phyloP scores from a whole-genome alignment of 2,888 invertebrate genomes.

The Pseudeuparius sepicola region DNA sequence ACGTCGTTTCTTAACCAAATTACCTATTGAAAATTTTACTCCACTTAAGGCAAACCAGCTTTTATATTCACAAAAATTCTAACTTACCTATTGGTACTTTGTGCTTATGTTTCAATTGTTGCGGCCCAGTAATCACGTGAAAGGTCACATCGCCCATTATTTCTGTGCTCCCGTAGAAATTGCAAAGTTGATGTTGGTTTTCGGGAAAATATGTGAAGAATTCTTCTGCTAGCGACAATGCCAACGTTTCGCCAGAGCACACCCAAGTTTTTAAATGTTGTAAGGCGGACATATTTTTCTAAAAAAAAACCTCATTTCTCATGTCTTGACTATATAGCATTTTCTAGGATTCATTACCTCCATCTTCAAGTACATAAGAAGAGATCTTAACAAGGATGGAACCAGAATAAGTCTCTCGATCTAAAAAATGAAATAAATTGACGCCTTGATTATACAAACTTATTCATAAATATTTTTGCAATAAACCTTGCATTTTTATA shows the following conservation, averaged over 20 bases:
- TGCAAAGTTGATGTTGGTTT: constrained; percentile 58
- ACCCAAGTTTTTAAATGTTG: constrained; percentile 65
- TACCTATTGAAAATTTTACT: no score
- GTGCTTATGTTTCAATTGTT: constrained; percentile 50
- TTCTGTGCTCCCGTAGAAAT: constrained; percentile 88
- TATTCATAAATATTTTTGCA: no score
- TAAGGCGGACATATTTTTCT: constrained; percentile 44
- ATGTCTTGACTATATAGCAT: no score
- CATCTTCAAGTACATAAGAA: constrained; percentile 63
- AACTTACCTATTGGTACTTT: constrained; percentile 75
- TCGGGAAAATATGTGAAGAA: constrained; percentile 69
- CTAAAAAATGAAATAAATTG: constrained; percentile 38
- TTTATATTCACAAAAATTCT: no score
- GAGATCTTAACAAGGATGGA: constrained; percentile 69
- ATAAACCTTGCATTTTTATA: no score
- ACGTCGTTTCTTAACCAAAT: no score
- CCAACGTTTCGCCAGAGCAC: constrained; percentile 77
- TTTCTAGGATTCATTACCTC: no score
- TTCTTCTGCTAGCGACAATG: constrained; percentile 57
- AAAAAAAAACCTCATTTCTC: no score
- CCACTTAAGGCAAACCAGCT: no score
- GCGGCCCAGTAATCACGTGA: constrained; percentile 51
- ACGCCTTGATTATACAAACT: no score
- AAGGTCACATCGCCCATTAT: constrained; percentile 87
- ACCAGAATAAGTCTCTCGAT: constrained; percentile 75